Percentiles rank a stretch among this genome's conserved stretches.
phyloP scores from a whole-genome alignment of 1,140 invertebrate genomes.

The Diachasmimorpha longicaudata region DNA sequence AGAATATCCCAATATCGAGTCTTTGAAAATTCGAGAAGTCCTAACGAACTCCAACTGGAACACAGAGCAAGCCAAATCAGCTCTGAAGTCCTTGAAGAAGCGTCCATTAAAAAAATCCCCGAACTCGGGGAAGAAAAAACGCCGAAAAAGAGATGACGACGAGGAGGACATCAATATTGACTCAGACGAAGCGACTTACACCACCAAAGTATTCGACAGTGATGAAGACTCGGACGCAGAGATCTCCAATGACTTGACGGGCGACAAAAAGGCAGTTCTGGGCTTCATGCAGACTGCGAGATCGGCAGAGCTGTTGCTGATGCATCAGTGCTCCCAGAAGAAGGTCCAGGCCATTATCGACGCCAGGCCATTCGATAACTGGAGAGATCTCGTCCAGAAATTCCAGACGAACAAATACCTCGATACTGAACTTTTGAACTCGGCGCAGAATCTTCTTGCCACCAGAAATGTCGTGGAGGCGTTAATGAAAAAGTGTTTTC shows the following conservation, averaged over 20 bases:
- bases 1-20: conserved; percentile 43
- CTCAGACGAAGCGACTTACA: conserved; percentile 52
- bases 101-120: conserved; percentile 31
- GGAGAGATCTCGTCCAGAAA: conserved; percentile 77
- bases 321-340: conserved; percentile 75
- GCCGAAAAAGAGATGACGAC: conserved; percentile 39
- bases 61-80: conserved; percentile 40
- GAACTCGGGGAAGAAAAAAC: conserved; percentile 40
- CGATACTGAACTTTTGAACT: conserved; percentile 75
- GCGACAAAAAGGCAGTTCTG: conserved; percentile 75
- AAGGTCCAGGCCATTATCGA: conserved; percentile 74
- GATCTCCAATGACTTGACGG: conserved; percentile 70
- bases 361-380: conserved; percentile 72
- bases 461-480: conserved; percentile 73
- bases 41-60: conserved; percentile 48
- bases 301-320: conserved; percentile 69
- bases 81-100: conserved; percentile 34
- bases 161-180: conserved; percentile 52
- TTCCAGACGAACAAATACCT: conserved; percentile 72
- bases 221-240: conserved; percentile 79
- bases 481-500: conserved; percentile 79
- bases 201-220: conserved; percentile 56
- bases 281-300: conserved; percentile 77
- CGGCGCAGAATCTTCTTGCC: conserved; percentile 72
- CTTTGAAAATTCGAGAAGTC: conserved; percentile 41